Evolutionary conservation across 1,140 invertebrate species (phyloP).

Genomic region (Drosophila azteca): DNA sequence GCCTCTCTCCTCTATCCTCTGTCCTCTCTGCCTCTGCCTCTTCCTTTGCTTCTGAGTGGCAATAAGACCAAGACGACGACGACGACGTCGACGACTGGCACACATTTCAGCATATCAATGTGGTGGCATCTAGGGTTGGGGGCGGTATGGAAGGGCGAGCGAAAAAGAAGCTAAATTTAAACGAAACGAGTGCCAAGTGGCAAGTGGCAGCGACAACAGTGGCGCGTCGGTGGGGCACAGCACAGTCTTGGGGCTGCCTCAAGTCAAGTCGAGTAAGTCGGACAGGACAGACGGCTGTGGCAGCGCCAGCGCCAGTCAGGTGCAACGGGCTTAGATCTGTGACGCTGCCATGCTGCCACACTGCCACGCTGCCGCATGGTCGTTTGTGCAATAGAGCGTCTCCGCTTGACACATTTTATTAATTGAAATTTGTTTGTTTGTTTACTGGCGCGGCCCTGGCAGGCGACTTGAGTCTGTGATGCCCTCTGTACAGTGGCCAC

Average conservation of each 20-base stretch:
- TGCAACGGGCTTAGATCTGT: slow-evolving; percentile 49
- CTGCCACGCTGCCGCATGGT: slow-evolving; percentile 24
- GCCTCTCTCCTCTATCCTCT: no score
- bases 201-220: slow-evolving; percentile 15
- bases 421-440: slow-evolving; percentile 80
- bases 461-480: slow-evolving; percentile 24
- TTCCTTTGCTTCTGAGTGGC: slow-evolving; percentile 45
- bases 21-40: no score
- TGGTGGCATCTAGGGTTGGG: not conserved
- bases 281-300: not conserved
- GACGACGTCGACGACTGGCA: slow-evolving; percentile 51
- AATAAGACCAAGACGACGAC: slow-evolving; percentile 55
- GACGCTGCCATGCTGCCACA: slow-evolving; percentile 15
- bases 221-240: no score
- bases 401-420: slow-evolving; percentile 78
- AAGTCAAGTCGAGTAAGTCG: slow-evolving; percentile 16
- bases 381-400: slow-evolving; percentile 70
- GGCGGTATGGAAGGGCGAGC: not conserved
- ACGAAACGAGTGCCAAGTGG: slow-evolving; percentile 53
- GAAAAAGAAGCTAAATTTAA: slow-evolving; percentile 61
- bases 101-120: slow-evolving; percentile 44
- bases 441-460: slow-evolving; percentile 30
- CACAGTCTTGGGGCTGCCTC: slow-evolving; percentile 32
- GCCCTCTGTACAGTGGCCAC: slow-evolving; percentile 23
- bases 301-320: slow-evolving; percentile 55